Evolutionary conservation across 2,888 invertebrate genomes (phyloP).

Genomic region (Brachynemurus nebulosus): DNA sequence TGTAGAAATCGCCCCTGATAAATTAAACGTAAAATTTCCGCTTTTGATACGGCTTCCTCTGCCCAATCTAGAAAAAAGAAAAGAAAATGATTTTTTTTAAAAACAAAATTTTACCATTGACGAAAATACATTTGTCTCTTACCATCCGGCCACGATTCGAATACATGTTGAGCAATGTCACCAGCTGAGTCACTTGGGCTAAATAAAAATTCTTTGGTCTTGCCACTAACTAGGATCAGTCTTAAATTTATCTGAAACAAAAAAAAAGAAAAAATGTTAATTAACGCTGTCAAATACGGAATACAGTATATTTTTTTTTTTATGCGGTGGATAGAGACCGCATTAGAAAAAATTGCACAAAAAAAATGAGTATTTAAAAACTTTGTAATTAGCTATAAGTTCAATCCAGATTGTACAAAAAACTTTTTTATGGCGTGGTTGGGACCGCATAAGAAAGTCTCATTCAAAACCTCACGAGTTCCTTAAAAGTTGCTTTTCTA

Average conservation of each 20-base stretch:
- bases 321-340: no score
- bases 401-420: no score
- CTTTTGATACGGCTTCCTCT: constrained; percentile 87
- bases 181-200: constrained; percentile 94
- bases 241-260: constrained; percentile 88
- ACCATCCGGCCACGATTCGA: constrained; percentile 99
- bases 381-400: no score
- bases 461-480: no score
- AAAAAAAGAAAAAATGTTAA: constrained; percentile 20
- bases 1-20: constrained; percentile 99
- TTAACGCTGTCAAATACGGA: background rate
- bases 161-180: constrained; percentile 97
- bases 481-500: no score
- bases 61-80: constrained; percentile 74
- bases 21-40: constrained; percentile 96
- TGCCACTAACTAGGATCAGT: constrained; percentile 96
- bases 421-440: no score
- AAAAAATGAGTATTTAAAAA: no score
- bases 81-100: constrained; percentile 17
- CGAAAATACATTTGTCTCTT: constrained; percentile 22
- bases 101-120: constrained; percentile 11
- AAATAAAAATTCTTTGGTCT: constrained; percentile 98
- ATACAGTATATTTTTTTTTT: no score
- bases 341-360: no score
- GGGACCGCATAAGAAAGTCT: no score